These are phyloP conservation scores for Carettochelys insculpta DNA, from an alignment of 2,113 vertebrate genomes.

Conservation along the genomic window DNA sequence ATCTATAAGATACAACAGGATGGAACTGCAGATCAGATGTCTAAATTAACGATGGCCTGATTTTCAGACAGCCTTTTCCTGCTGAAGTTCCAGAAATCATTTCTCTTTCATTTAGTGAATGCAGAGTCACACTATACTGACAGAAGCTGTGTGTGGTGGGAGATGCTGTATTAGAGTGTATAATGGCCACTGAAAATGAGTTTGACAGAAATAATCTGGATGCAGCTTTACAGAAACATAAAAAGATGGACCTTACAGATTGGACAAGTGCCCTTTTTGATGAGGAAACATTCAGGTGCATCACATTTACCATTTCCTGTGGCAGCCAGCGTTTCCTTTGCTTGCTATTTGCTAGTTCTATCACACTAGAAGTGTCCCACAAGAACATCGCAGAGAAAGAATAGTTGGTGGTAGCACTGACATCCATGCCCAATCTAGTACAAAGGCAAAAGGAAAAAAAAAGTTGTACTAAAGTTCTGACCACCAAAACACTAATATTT, in stretches of 20 bases:
- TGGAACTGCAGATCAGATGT: not conserved
- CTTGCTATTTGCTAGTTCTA: not conserved
- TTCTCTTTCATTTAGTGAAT: not conserved
- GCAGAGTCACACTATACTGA: not conserved
- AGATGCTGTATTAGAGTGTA: not conserved
- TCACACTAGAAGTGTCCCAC: not conserved
- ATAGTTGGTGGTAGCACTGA: not conserved
- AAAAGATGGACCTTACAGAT: not conserved
- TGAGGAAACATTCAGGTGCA: conserved; percentile 10
- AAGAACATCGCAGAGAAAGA: not conserved
- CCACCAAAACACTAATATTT: not conserved
- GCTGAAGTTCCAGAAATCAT: not conserved
- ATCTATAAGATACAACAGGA: not conserved
- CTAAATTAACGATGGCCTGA: not conserved
- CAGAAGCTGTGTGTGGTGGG: not conserved
- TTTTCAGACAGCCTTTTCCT: not conserved
- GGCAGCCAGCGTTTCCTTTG: not conserved
- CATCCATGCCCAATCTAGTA: not conserved
- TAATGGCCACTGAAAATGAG: not conserved
- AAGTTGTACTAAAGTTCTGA: not conserved
- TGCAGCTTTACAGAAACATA: conserved; percentile 7
- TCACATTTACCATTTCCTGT: not conserved
- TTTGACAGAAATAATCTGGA: not conserved
- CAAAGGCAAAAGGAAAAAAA: not conserved
- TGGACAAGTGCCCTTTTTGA: not conserved